These are phyloP conservation scores for Proales similis DNA, from an alignment of 1,140 invertebrate species.

Conservation along the genomic window DNA sequence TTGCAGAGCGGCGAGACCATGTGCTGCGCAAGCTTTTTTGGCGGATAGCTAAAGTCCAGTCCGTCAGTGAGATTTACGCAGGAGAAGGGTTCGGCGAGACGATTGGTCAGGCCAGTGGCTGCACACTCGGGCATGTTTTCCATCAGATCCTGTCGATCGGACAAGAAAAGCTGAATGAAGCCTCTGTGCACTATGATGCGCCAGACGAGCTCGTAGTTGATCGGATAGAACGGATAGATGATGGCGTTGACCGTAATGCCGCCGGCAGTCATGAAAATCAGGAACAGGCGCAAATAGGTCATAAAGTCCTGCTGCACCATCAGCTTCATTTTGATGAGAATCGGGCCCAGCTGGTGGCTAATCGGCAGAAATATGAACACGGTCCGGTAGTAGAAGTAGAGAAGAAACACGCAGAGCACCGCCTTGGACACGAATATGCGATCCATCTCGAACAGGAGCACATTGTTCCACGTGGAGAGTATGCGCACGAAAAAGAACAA, in stretches of 20 bases:
- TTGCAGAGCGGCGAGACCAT: constrained; percentile 44
- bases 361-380: constrained; percentile 52
- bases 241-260: constrained; percentile 53
- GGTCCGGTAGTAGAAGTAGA: constrained; percentile 54
- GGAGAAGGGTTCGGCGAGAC: constrained; percentile 6
- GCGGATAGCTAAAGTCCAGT: constrained; percentile 6
- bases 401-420: constrained; percentile 44
- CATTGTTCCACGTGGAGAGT: constrained; percentile 40
- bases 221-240: constrained; percentile 51
- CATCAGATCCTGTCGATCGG: constrained; percentile 50
- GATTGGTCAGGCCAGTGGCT: constrained; percentile 25
- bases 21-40: constrained; percentile 10
- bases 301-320: constrained; percentile 54
- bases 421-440: constrained; percentile 44
- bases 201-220: constrained; percentile 45
- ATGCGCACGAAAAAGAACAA: constrained; percentile 43
- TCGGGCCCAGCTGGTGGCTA: constrained; percentile 52
- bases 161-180: constrained; percentile 53
- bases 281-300: constrained; percentile 52
- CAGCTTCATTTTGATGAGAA: constrained; percentile 51
- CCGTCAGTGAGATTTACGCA: constrained; percentile 34
- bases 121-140: constrained; percentile 39
- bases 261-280: constrained; percentile 52
- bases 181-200: constrained; percentile 47
- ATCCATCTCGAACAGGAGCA: constrained; percentile 30